These are phyloP conservation scores for Oryctolagus cuniculus DNA, from an alignment of 2,113 vertebrate genomes.

Conservation along the genomic window mOryCun1.1 NC_091433.1:188832001-188832500, in stretches of 20 bases:
- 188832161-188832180: background rate
- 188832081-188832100: background rate
- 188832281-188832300: background rate
- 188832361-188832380: background rate
- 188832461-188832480: background rate
- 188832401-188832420: background rate
- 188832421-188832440: background rate
- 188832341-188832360: background rate
- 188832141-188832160: background rate
- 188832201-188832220: background rate
- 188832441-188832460: background rate
- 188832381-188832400: background rate
- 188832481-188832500: background rate
- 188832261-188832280: no score
- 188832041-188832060: background rate
- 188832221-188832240: background rate
- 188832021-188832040: background rate
- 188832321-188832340: background rate
- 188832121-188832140: background rate
- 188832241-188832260: background rate
- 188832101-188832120: background rate
- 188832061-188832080: background rate
- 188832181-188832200: background rate
- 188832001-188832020: background rate
- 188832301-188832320: background rate